phyloP scores from a whole-genome alignment of 2,888 invertebrate species.

The Hoplodrina ambigua region DNA sequence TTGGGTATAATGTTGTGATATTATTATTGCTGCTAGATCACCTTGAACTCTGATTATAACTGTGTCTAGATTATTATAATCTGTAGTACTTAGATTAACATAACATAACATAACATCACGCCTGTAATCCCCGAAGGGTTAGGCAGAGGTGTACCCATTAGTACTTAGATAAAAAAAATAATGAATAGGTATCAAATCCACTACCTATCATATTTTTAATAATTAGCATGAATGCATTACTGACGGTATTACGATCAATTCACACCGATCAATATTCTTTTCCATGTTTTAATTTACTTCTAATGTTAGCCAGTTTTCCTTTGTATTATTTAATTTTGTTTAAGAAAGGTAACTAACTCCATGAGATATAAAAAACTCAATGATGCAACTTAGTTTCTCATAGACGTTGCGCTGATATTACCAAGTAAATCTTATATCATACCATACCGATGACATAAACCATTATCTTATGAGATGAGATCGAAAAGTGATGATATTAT shows the following conservation, averaged over 20 bases:
- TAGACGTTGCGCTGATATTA: conserved; percentile 33
- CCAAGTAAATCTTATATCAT: conserved; percentile 53
- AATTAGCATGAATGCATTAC: neutral
- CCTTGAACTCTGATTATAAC: conserved; percentile 38
- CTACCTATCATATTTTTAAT: neutral
- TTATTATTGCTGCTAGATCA: conserved; percentile 26
- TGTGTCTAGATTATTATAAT: conserved; percentile 14
- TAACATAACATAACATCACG: no score
- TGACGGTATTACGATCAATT: neutral
- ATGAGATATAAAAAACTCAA: conserved; percentile 21
- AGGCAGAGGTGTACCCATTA: no score
- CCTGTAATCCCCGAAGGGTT: no score
- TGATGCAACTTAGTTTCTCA: conserved; percentile 45
- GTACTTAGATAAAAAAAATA: no score
- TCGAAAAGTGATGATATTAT: neutral
- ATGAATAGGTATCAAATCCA: neutral
- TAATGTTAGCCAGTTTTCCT: neutral
- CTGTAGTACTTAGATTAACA: neutral
- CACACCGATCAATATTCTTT: neutral
- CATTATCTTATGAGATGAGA: conserved; percentile 18
- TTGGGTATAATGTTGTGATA: conserved; percentile 30
- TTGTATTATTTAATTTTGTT: neutral
- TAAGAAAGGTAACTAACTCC: neutral
- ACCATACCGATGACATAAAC: conserved; percentile 44
- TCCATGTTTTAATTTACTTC: neutral